Percentiles rank a stretch among this genome's conserved stretches.
Evolutionary conservation across 2,113 vertebrate genomes (phyloP).

Genomic region (Sturnira hondurensis): DNA sequence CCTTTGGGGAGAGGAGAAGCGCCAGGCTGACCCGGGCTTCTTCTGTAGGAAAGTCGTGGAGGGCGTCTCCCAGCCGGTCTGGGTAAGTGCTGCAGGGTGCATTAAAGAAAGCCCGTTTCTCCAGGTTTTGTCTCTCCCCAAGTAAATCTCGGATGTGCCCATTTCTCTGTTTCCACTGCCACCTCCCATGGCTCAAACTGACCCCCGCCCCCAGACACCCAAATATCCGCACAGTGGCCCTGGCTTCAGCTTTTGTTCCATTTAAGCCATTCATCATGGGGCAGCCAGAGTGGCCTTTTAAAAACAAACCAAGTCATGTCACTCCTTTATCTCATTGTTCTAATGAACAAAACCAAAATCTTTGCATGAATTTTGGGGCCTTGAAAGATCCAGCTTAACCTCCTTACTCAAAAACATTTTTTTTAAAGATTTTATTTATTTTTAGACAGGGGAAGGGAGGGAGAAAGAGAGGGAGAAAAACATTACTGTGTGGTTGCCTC

Average conservation of each 20-base stretch:
- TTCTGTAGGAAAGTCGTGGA: slow-evolving; percentile 87
- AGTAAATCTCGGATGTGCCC: neutral
- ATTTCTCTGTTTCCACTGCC: neutral
- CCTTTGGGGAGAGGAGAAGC: slow-evolving; percentile 88
- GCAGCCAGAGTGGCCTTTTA: neutral
- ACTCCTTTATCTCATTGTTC: neutral
- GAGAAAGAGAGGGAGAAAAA: too few species aligned
- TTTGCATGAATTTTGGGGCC: neutral
- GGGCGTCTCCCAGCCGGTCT: slow-evolving; percentile 82
- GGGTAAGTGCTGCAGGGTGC: slow-evolving; percentile 80
- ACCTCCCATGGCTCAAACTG: accelerated
- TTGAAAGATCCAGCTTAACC: accelerated
- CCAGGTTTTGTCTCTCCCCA: neutral
- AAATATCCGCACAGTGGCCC: neutral
- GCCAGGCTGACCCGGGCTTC: slow-evolving; percentile 84
- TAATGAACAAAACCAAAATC: neutral
- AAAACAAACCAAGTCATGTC: neutral
- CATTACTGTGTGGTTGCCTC: too few species aligned
- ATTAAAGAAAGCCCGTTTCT: neutral
- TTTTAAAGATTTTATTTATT: too few species aligned
- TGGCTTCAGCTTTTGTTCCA: neutral
- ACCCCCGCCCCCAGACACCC: accelerated
- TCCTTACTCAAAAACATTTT: too few species aligned
- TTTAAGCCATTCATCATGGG: neutral
- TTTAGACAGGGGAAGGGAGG: too few species aligned